Percentiles rank a stretch among this genome's conserved stretches.
Conservation (phyloP, 2,888 invertebrate genomes). For the Apotomis capreana region DNA sequence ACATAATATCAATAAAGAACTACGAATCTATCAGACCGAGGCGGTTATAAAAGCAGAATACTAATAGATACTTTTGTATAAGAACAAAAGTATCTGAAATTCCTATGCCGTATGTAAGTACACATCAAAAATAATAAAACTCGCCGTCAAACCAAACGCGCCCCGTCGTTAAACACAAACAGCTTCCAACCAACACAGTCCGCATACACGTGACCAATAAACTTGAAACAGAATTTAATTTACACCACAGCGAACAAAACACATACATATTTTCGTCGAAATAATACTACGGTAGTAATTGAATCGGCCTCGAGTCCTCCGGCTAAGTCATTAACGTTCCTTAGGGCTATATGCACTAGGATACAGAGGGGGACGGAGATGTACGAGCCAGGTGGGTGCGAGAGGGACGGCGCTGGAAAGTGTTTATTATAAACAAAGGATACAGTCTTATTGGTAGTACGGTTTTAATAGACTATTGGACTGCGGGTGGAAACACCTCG, state of each 20-base stretch:
- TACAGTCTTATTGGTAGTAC: slow-evolving; percentile 79
- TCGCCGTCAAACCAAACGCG: slow-evolving; percentile 14
- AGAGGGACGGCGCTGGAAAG: slow-evolving; percentile 68
- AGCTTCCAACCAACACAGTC: slow-evolving; percentile 5
- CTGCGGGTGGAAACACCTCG: slow-evolving; percentile 60
- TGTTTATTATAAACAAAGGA: slow-evolving; percentile 83
- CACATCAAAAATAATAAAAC: slow-evolving; percentile 9
- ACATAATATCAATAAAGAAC: too few species aligned
- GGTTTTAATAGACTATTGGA: slow-evolving; percentile 75
- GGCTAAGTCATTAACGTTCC: slow-evolving; percentile 80
- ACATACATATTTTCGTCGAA: slow-evolving; percentile 82
- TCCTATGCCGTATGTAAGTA: neutral
- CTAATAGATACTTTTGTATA: too few species aligned
- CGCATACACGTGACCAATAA: slow-evolving; percentile 68
- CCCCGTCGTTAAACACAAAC: neutral
- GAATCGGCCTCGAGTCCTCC: slow-evolving; percentile 82
- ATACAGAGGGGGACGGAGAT: slow-evolving; percentile 63
- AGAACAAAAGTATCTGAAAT: neutral
- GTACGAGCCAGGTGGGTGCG: slow-evolving; percentile 44
- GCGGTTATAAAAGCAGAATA: too few species aligned
- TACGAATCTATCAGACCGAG: too few species aligned
- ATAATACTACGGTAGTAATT: slow-evolving; percentile 83
- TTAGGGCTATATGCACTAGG: slow-evolving; percentile 78
- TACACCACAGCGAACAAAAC: slow-evolving; percentile 75
- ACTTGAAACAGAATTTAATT: slow-evolving; percentile 78